phyloP scores from a whole-genome alignment of 1,140 invertebrate species.

The Campoletis sonorensis region DNA sequence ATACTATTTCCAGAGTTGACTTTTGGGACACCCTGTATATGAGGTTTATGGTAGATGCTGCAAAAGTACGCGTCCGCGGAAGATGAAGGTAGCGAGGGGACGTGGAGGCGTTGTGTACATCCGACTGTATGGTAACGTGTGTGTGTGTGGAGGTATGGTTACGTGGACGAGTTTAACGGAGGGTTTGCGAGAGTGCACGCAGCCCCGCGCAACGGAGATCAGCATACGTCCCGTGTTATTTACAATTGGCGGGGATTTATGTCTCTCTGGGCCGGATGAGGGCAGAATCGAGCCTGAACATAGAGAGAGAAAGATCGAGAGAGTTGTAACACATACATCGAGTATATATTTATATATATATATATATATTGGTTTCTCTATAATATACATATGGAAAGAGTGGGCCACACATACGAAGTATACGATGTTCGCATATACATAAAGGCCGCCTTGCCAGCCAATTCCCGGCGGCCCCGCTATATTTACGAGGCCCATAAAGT shows the following conservation, averaged over 20 bases:
- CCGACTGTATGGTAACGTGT: slow-evolving; percentile 10
- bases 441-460: slow-evolving; percentile 73
- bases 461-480: slow-evolving; percentile 74
- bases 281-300: slow-evolving; percentile 51
- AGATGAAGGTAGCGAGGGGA: not conserved
- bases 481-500: slow-evolving; percentile 78
- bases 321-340: slow-evolving; percentile 23
- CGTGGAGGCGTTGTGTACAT: slow-evolving; percentile 1
- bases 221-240: slow-evolving; percentile 72
- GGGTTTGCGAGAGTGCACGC: slow-evolving; percentile 40
- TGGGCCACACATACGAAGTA: slow-evolving; percentile 46
- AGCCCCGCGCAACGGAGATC: slow-evolving; percentile 58
- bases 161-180: slow-evolving; percentile 35
- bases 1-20: too few relatives aligned
- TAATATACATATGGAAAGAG: not conserved
- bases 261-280: slow-evolving; percentile 64
- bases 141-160: not conserved
- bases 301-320: slow-evolving; percentile 22
- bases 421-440: slow-evolving; percentile 47
- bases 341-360: not conserved
- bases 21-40: too few relatives aligned
- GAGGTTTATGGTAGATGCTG: too few relatives aligned
- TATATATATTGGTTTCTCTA: not conserved
- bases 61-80: too few relatives aligned
- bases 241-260: slow-evolving; percentile 73